A percentile compares a stretch with the other conserved stretches of the same genome.
Conservation (phyloP, 2,888 invertebrate species). For the Thymelicus acteon region DNA sequence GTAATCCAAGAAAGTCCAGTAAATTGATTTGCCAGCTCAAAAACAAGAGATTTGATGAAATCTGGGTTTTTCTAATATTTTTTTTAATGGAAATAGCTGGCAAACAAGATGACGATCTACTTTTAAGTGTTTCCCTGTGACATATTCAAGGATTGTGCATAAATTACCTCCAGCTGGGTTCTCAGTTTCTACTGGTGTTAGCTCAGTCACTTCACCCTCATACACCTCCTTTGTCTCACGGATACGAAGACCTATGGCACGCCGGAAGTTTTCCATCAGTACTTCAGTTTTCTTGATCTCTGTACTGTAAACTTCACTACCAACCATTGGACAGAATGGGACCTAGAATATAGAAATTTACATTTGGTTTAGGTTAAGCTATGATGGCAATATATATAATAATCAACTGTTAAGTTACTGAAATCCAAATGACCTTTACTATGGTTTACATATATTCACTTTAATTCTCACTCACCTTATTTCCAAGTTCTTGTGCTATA, state of each 20-base stretch:
- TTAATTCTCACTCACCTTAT: conserved; percentile 84
- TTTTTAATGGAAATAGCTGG: too few species aligned
- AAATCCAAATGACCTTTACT: neutral
- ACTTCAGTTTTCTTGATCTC: conserved; percentile 99
- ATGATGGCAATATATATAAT: too few species aligned
- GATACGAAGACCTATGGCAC: conserved; percentile 97
- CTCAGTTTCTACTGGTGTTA: conserved; percentile 99
- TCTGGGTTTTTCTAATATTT: too few species aligned
- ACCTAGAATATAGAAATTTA: conserved; percentile 71
- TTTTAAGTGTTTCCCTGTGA: too few species aligned
- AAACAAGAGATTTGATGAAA: too few species aligned
- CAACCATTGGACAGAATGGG: conserved; percentile 97
- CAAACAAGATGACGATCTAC: too few species aligned
- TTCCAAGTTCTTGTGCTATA: conserved; percentile 98
- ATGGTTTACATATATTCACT: neutral
- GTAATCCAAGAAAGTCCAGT: too few species aligned
- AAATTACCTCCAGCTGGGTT: conserved; percentile 94
- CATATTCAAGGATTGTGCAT: neutral
- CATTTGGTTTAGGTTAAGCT: too few species aligned
- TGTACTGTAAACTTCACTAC: conserved; percentile 97
- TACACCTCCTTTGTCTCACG: conserved; percentile 99
- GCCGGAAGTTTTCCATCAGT: conserved; percentile 98
- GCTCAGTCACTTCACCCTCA: conserved; percentile 99
- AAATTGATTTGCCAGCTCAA: too few species aligned
- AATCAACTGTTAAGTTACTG: too few species aligned